Conservation (phyloP, 2,888 invertebrate genomes). For the Lithodes maja region DNA sequence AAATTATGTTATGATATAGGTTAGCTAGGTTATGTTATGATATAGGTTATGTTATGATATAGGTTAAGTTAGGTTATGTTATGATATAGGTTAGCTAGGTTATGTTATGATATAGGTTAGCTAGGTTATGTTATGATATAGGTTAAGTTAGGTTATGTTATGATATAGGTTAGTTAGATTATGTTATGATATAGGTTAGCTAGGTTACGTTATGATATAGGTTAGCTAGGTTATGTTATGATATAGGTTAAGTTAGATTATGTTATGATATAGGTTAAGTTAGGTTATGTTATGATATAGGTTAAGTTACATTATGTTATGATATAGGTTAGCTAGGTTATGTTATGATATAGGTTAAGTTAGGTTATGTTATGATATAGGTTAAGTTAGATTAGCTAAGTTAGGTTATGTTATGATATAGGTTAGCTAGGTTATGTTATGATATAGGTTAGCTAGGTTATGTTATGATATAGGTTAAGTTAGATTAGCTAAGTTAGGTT, state of each 20-base stretch:
- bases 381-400: not conserved
- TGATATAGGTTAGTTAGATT: too few species aligned
- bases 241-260: not conserved
- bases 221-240: not conserved
- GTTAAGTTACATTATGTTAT: not conserved
- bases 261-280: not conserved
- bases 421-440: not conserved
- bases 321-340: not conserved
- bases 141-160: too few species aligned
- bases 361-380: not conserved
- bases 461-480: not conserved
- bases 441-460: not conserved
- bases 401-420: not conserved
- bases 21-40: not conserved
- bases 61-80: not conserved
- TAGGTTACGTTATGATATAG: not conserved
- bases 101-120: too few species aligned
- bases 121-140: too few species aligned
- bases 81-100: too few species aligned
- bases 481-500: not conserved
- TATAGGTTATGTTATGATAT: not conserved
- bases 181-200: too few species aligned
- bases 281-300: not conserved
- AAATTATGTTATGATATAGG: not conserved
- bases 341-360: not conserved